Evolutionary conservation across 2,113 vertebrate genomes (phyloP).

Genomic region (Eulacestoma nigropectus): DNA sequence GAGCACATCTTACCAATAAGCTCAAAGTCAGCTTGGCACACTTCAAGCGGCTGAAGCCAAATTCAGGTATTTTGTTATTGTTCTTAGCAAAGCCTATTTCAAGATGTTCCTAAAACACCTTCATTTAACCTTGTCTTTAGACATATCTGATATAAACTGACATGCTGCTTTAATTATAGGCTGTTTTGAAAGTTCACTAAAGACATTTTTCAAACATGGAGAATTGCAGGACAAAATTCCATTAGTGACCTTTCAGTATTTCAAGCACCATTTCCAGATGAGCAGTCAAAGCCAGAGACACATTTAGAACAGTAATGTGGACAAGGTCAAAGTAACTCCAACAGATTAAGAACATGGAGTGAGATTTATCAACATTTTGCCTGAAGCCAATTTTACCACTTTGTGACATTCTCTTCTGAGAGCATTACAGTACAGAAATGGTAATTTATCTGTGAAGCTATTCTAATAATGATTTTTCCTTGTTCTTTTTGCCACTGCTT

Average conservation of each 20-base stretch:
- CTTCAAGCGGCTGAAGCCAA: neutral
- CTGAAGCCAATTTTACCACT: neutral
- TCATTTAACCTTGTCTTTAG: neutral
- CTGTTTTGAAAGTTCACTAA: neutral
- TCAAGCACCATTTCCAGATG: conserved; percentile 11
- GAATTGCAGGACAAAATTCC: conserved; percentile 1
- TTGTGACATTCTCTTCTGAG: neutral
- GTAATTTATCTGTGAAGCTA: neutral
- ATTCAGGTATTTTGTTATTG: neutral
- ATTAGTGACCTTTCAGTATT: conserved; percentile 2
- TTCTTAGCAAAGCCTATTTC: neutral
- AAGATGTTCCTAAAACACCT: neutral
- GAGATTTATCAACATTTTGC: neutral
- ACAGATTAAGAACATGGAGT: neutral
- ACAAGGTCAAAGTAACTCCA: neutral
- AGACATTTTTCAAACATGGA: neutral
- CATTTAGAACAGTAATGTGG: neutral
- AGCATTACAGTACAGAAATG: neutral
- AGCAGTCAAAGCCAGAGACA: neutral
- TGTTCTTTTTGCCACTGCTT: neutral
- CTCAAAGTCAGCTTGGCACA: neutral
- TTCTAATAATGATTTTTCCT: neutral
- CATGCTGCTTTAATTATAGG: neutral
- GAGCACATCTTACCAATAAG: neutral
- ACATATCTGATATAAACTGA: neutral